Evolutionary conservation across 2,113 vertebrate genomes (phyloP).

Genomic region (Dipodomys stephensi): DNA sequence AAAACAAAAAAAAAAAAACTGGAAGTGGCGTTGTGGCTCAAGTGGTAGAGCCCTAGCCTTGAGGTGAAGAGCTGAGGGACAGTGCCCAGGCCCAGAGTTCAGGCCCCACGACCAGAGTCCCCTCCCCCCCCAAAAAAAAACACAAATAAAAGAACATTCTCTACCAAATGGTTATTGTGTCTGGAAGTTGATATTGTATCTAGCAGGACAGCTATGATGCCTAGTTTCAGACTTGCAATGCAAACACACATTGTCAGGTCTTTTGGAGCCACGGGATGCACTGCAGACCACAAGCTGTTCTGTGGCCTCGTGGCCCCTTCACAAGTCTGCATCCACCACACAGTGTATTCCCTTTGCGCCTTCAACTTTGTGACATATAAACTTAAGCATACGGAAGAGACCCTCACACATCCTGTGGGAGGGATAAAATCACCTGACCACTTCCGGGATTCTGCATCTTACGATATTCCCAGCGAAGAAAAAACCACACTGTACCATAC

Average conservation of each 20-base stretch:
- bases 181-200: not conserved
- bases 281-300: not conserved
- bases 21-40: too few species aligned
- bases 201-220: slow-evolving; percentile 31
- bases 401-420: not conserved
- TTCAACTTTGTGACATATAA: not conserved
- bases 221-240: not conserved
- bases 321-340: not conserved
- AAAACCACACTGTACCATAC: not conserved
- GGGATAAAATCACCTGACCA: not conserved
- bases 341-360: slow-evolving; percentile 7
- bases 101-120: too few species aligned
- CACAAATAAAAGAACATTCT: not conserved
- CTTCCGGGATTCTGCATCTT: not conserved
- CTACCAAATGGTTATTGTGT: slow-evolving; percentile 24
- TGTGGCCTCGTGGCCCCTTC: not conserved
- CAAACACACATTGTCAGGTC: not conserved
- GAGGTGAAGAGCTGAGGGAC: too few species aligned
- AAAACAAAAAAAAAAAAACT: too few species aligned
- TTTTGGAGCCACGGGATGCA: slow-evolving; percentile 24
- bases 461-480: not conserved
- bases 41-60: too few species aligned
- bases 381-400: not conserved
- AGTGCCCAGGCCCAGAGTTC: too few species aligned
- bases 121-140: too few species aligned